phyloP scores from a whole-genome alignment of 2,113 vertebrate genomes.

The Spea multiplicata region DNA sequence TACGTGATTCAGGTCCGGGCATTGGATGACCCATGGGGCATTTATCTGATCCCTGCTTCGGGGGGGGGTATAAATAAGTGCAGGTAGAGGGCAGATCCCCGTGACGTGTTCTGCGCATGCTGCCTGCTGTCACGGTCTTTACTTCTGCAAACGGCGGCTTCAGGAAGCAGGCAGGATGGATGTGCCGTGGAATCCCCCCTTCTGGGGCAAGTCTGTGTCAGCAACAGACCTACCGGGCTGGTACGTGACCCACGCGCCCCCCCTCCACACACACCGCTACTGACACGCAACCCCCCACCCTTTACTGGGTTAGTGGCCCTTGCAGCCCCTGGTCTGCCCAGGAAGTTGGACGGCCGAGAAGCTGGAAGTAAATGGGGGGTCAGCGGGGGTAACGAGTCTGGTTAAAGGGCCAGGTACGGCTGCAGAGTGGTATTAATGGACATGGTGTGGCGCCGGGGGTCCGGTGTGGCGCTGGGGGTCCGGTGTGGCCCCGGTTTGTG shows the following conservation, averaged over 20 bases:
- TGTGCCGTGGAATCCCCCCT: neutral
- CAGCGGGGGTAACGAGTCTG: too few species aligned
- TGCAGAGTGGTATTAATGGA: too few species aligned
- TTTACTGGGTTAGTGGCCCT: too few species aligned
- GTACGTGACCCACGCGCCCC: neutral
- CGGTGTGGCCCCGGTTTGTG: too few species aligned
- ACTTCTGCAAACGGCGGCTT: constrained; percentile 7
- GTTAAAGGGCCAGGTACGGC: too few species aligned
- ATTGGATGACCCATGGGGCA: too few species aligned
- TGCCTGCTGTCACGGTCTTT: neutral
- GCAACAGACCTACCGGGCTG: neutral
- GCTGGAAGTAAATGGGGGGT: neutral
- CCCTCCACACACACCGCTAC: neutral
- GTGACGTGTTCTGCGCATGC: too few species aligned
- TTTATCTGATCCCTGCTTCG: too few species aligned
- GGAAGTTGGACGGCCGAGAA: constrained; percentile 34
- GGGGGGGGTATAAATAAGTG: too few species aligned
- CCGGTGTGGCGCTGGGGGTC: too few species aligned
- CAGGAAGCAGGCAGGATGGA: constrained; percentile 1
- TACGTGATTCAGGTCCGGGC: neutral
- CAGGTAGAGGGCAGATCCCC: too few species aligned
- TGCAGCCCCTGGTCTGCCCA: neutral
- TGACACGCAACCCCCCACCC: neutral
- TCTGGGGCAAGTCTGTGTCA: neutral
- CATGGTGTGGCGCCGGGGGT: too few species aligned